Percentiles rank a stretch among this genome's conserved stretches.
Conservation (phyloP, 2,113 vertebrate genomes). For the Festucalex cinctus region DNA sequence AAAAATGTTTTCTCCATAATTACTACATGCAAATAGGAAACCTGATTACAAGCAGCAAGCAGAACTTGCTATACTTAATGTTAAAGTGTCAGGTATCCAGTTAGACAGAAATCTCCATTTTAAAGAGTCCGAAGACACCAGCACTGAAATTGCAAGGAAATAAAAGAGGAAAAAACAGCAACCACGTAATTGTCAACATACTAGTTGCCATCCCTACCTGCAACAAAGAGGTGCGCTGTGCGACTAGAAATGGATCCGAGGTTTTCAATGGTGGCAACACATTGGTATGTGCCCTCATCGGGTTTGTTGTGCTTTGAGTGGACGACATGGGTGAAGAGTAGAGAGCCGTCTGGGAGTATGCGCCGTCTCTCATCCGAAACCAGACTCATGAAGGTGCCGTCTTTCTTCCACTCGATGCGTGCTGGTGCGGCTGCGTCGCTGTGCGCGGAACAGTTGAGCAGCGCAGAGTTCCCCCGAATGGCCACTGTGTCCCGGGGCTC, state of each 20-base stretch:
- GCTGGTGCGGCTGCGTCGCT: slow-evolving; percentile 71
- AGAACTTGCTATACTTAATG: not conserved
- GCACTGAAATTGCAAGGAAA: not conserved
- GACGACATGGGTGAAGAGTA: slow-evolving; percentile 83
- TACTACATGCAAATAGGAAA: not conserved
- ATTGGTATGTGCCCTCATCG: slow-evolving; percentile 94
- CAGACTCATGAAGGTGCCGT: slow-evolving; percentile 88
- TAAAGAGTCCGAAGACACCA: not conserved
- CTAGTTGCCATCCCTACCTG: slow-evolving; percentile 71
- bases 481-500: slow-evolving; percentile 85
- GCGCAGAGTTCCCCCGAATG: slow-evolving; percentile 75
- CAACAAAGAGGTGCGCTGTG: slow-evolving; percentile 85
- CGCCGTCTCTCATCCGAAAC: slow-evolving; percentile 85
- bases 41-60: not conserved
- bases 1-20: not conserved
- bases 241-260: slow-evolving; percentile 91
- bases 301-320: slow-evolving; percentile 98
- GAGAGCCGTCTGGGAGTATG: slow-evolving; percentile 85
- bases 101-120: not conserved
- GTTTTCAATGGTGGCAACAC: slow-evolving; percentile 89
- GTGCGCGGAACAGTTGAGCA: slow-evolving; percentile 88
- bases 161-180: not conserved
- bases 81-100: not conserved
- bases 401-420: slow-evolving; percentile 92
- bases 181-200: not conserved